Evolutionary conservation across 2,113 vertebrate species (phyloP), one percentile per base, ranked within the genome.

Genomic region (Sinosuthora webbiana): DNA sequence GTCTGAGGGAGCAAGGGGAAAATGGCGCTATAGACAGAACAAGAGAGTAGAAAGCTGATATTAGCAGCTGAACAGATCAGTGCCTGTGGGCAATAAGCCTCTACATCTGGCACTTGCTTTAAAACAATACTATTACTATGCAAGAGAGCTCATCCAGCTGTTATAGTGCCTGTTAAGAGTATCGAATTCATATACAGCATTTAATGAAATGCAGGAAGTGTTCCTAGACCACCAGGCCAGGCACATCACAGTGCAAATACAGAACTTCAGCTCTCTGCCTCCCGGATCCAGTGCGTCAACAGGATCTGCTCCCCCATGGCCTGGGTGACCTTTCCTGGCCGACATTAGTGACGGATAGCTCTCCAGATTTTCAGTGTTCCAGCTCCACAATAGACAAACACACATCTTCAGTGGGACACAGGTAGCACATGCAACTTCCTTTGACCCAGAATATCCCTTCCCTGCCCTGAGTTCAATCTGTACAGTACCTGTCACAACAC

Each of bases 71-170:
- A 94, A 95, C 85, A 90, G 83, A 88, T 79, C 90, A 83, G 53
- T 93, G 86, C 76, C 60, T 96, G 91, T 42, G 91, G 84, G 84
- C 87, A 95, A 87, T 91, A 96, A 94, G 93, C 89, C 82, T n/a
- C 83, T 92, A 80, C 73, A 96, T 86, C 86, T 97, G 94, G 71
- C 50, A 94, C 37, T 90, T 87, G 92, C 70, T 93, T 94, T 88
- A 91, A 83, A 97, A 95, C 67, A 96, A 97, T 94, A 67, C 80
- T 76, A 86, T 69, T 97, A 92, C 82, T 97, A 88, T 96, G 81
- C 81, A 93, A 84, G 79, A 91, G 92, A 95, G 83, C 80, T 94
- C 95, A 97, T 94, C 95, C 96, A 97, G 95, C 95, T 97, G 96
- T 92, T 97, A 93, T 2, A 87, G 57, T 87, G 96, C 95, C 73